These are phyloP conservation scores for Hemibagrus guttatus DNA, from an alignment of 2,797 vertebrate genomes.

Conservation along the genomic window DNA sequence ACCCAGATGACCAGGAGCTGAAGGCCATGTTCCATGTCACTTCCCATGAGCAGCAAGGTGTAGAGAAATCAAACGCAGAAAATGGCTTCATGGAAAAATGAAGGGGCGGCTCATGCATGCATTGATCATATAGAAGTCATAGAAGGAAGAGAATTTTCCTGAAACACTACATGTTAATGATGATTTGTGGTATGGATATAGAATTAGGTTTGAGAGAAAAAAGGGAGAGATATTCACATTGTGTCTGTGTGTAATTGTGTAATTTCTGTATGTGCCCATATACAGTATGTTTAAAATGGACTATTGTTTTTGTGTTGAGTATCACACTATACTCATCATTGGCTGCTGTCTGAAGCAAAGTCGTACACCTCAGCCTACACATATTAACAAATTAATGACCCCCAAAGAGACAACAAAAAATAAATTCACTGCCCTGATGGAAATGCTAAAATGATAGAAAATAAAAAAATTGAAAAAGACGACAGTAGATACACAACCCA, in stretches of 20 bases:
- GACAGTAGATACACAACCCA: no score
- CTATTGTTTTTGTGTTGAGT: no score
- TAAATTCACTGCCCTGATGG: no score
- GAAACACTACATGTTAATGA: not conserved
- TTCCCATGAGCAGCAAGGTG: constrained; percentile 31
- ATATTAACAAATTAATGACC: no score
- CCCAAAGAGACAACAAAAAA: no score
- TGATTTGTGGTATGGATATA: not conserved
- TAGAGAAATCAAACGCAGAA: constrained; percentile 21
- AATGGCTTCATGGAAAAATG: not conserved
- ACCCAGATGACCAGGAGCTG: constrained; percentile 51
- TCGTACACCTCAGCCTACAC: no score
- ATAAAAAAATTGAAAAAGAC: no score
- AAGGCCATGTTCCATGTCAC: constrained; percentile 56
- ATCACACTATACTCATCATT: no score
- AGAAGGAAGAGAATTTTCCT: not conserved
- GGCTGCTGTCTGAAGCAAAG: no score
- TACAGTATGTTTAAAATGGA: not conserved
- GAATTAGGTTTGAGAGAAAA: not conserved
- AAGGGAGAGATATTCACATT: not conserved
- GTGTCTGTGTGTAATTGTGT: not conserved
- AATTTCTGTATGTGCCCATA: not conserved
- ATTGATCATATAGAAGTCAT: not conserved
- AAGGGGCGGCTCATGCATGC: not conserved
- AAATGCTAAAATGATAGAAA: no score